phyloP scores from a whole-genome alignment of 2,888 invertebrate genomes.

The Ferrisia virgata region DNA sequence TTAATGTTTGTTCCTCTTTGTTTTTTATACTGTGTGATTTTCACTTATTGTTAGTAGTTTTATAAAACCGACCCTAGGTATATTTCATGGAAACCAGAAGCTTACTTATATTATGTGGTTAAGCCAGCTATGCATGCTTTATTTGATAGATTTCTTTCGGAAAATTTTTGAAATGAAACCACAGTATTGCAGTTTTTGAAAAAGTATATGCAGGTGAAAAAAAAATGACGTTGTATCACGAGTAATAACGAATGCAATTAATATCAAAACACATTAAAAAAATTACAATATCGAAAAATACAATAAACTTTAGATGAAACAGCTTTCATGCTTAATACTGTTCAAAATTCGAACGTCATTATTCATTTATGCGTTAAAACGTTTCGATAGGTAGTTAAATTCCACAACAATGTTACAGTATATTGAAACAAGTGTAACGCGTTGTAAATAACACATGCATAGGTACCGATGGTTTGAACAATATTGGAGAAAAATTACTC shows the following conservation, averaged over 20 bases:
- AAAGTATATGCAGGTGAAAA: too few species aligned
- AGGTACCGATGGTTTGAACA: not conserved
- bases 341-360: not conserved
- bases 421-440: not conserved
- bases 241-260: not conserved
- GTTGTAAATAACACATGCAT: not conserved
- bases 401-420: not conserved
- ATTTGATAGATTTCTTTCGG: too few species aligned
- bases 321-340: not conserved
- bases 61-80: too few species aligned
- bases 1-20: not conserved
- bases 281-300: not conserved
- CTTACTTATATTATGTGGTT: too few species aligned
- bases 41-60: not conserved
- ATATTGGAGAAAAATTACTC: not conserved
- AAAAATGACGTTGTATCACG: too few species aligned
- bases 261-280: not conserved
- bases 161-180: too few species aligned
- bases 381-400: not conserved
- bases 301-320: not conserved
- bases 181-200: too few species aligned
- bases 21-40: not conserved
- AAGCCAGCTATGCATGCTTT: too few species aligned
- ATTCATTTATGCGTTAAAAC: not conserved
- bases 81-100: too few species aligned